Conservation (phyloP, 1,140 invertebrate genomes). For the Temnothorax longispinosus region DNA sequence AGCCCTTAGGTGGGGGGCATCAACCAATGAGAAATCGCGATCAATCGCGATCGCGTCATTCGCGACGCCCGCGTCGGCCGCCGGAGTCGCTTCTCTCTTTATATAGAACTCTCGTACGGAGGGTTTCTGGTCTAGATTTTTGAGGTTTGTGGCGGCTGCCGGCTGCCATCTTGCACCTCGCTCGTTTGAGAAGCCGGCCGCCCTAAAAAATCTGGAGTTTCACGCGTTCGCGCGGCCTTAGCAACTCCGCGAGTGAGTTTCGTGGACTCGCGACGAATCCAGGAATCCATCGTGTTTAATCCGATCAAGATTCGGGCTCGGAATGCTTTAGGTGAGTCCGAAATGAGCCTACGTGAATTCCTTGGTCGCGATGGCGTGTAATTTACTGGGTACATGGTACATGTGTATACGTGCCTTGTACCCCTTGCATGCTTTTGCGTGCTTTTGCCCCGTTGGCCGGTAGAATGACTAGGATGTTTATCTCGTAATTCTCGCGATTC, state of each 20-base stretch:
- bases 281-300: slow-evolving; percentile 68
- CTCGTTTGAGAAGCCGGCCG: slow-evolving; percentile 84
- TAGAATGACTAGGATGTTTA: slow-evolving; percentile 6
- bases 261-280: slow-evolving; percentile 70
- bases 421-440: slow-evolving; percentile 67
- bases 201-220: slow-evolving; percentile 82
- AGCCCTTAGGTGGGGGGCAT: too few relatives aligned
- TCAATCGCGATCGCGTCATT: too few relatives aligned
- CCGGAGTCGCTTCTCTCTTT: too few relatives aligned
- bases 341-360: slow-evolving; percentile 73
- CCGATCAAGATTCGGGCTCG: slow-evolving; percentile 79
- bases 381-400: slow-evolving; percentile 77
- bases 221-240: slow-evolving; percentile 79
- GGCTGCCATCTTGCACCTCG: slow-evolving; percentile 85
- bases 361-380: slow-evolving; percentile 78
- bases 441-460: slow-evolving; percentile 59
- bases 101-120: too few relatives aligned
- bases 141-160: slow-evolving; percentile 79
- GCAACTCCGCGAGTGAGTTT: slow-evolving; percentile 71
- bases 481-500: slow-evolving; percentile 21
- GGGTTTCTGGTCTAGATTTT: slow-evolving; percentile 58
- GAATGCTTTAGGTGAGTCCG: slow-evolving; percentile 84
- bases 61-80: too few relatives aligned
- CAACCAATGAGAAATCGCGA: too few relatives aligned
- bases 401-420: slow-evolving; percentile 77